These are phyloP conservation scores for Peucedramus taeniatus DNA, from an alignment of 2,113 vertebrate species.

Conservation along the genomic window DNA sequence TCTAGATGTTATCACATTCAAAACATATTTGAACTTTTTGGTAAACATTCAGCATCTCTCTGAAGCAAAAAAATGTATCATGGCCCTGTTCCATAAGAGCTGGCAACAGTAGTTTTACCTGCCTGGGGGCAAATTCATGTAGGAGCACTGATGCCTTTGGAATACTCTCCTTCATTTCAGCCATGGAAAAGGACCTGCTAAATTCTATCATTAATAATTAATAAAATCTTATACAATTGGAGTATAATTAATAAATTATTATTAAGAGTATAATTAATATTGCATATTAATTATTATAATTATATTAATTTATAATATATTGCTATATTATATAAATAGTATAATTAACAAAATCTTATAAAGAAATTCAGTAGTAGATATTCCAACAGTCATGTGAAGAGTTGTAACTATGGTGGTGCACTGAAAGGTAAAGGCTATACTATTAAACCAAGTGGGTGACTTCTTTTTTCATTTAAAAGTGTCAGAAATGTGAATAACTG, in stretches of 20 bases:
- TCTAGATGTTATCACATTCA: slow-evolving; percentile 25
- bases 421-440: not conserved
- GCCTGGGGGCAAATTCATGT: not conserved
- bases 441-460: not conserved
- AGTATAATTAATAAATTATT: not conserved
- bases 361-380: not conserved
- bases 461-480: not conserved
- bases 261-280: no score
- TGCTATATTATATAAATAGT: no score
- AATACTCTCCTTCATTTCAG: not conserved
- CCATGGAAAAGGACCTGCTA: not conserved
- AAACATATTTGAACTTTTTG: not conserved
- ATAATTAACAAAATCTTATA: not conserved
- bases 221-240: not conserved
- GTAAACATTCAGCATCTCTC: not conserved
- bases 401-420: not conserved
- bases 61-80: not conserved
- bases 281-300: no score
- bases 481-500: not conserved
- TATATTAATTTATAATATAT: no score
- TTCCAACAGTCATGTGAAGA: not conserved
- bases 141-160: not conserved
- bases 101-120: not conserved
- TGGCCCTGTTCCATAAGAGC: not conserved
- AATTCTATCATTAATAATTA: not conserved